Base-by-base conservation (phyloP, 2,888 invertebrate genomes). In the Nowickia ferox region DNA sequence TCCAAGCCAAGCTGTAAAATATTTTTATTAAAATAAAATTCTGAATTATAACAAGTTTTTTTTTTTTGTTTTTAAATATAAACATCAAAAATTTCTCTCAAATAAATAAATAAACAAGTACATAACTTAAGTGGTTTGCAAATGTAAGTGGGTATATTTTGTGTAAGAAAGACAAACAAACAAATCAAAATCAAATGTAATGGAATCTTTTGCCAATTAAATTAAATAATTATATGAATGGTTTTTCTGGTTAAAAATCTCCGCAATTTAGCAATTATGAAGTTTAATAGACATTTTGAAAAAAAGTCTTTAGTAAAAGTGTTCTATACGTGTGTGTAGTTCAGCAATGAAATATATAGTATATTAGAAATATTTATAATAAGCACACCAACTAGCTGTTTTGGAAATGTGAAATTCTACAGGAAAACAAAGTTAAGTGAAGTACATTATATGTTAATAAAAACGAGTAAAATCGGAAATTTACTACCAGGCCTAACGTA, bases 1-100 rank as follows among this genome's bases (percentile, higher is more conserved):
- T 96, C 96, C 96, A 96, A 96, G 96, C 96, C 96, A 96, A 96
- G 96, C 96, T 97, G 96, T 94, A 95, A 95, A 95, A 95, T 90
- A 90, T 89, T 78, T 79, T 87, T 81, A 72, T 84, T 84, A 82
- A 87, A 83, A 80, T 80, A 76, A 86, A 80, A 83, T 79, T 86
- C 61, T 79, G 83, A 80, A 83, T 86, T 83, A 86, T 42, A 83
- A 82, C 78, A 68, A 81, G 44, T 61, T 75, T 59, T 68, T 59
- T 65, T 53, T 65, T 40, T 40, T 30, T 30, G 30, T 6, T 30
- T 30, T 44, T 9, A 19, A 22, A 22, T 42, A 51, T 44, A 48
- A 57, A 61, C 17, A 74, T 46, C 57, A 22, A 38, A 51, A 44
- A 44, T 69, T 78, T 65, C 69, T 71, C 22, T 66, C 59, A 48